Evolutionary conservation across 2,113 vertebrate species (phyloP).

Genomic region (Limanda limanda): DNA sequence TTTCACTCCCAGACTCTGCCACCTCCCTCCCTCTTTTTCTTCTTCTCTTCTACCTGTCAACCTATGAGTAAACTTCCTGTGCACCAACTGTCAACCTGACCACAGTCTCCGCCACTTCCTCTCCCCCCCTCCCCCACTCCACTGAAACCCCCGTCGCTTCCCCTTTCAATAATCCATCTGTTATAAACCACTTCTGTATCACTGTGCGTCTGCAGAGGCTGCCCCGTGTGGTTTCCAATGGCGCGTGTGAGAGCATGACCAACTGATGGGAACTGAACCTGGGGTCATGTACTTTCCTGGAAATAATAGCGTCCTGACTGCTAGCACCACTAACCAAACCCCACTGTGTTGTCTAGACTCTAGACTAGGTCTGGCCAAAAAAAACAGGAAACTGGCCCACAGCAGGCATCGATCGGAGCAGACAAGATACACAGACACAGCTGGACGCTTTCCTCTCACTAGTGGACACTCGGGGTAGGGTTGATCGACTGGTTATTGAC

Average conservation of each 20-base stretch:
- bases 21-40: background rate
- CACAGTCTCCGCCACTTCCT: conserved; percentile 59
- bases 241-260: conserved; percentile 34
- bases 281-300: conserved; percentile 61
- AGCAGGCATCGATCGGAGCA: background rate
- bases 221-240: conserved; percentile 53
- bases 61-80: conserved; percentile 20
- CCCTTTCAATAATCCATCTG: conserved; percentile 61
- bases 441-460: background rate
- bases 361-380: conserved; percentile 66
- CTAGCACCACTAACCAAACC: conserved; percentile 54
- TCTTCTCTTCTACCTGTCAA: conserved; percentile 36
- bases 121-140: conserved; percentile 22
- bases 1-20: background rate
- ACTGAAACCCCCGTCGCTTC: conserved; percentile 41
- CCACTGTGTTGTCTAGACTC: conserved; percentile 58
- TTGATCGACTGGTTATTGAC: background rate
- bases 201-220: conserved; percentile 39
- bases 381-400: conserved; percentile 50
- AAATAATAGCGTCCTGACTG: conserved; percentile 44
- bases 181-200: conserved; percentile 64
- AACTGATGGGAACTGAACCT: conserved; percentile 58
- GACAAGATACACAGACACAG: conserved; percentile 5
- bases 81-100: conserved; percentile 49
- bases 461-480: background rate